These are phyloP conservation scores for Lateolabrax maculatus DNA, from an alignment of 2,797 vertebrate species.

Conservation along the genomic window DNA sequence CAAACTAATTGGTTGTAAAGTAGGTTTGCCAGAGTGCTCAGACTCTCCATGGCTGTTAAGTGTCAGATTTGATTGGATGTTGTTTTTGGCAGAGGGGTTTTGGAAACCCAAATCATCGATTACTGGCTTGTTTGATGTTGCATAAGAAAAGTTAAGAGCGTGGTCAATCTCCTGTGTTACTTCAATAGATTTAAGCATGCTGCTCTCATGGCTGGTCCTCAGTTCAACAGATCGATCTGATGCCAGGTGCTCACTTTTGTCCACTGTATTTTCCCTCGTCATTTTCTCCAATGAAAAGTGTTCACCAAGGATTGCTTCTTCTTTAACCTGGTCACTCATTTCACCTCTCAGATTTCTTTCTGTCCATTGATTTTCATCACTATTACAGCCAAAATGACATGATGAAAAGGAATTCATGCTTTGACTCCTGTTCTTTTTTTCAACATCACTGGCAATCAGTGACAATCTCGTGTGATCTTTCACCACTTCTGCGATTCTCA, in stretches of 20 bases:
- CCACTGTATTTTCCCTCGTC: conserved; percentile 15
- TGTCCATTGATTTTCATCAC: conserved; percentile 18
- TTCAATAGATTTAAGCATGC: background rate
- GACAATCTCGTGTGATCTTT: conserved; percentile 78
- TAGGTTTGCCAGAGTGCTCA: background rate
- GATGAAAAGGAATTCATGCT: conserved; percentile 48
- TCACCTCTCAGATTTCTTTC: conserved; percentile 31
- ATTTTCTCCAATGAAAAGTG: conserved; percentile 1
- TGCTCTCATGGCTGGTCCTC: background rate
- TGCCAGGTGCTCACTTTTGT: conserved; percentile 23
- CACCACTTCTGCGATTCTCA: conserved; percentile 85
- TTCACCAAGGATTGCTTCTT: conserved; percentile 9
- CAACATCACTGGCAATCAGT: conserved; percentile 14
- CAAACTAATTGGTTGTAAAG: conserved; percentile 16
- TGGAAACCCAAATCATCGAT: conserved; percentile 3
- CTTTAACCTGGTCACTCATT: conserved; percentile 30
- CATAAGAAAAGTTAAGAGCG: background rate
- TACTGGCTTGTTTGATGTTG: background rate
- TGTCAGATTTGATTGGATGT: conserved; percentile 24
- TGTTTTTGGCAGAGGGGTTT: conserved; percentile 5
- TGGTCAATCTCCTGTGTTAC: background rate
- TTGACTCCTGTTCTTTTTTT: conserved; percentile 45
- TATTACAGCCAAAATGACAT: conserved; percentile 33
- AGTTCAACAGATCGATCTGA: background rate
- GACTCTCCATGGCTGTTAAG: background rate